phyloP scores from a whole-genome alignment of 1,140 invertebrate genomes.

The Centruroides vittatus region DNA sequence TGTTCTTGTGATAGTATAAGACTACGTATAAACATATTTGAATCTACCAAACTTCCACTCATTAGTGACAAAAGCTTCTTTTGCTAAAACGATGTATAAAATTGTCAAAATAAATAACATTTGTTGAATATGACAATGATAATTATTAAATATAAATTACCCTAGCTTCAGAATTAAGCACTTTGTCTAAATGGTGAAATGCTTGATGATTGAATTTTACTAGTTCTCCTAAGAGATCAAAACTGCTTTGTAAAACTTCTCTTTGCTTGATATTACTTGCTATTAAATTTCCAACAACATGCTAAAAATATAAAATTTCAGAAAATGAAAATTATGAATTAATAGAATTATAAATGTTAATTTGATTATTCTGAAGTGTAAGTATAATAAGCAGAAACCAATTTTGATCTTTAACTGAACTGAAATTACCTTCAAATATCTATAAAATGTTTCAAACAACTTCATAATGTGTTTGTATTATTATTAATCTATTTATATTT shows the following conservation, averaged over 20 bases:
- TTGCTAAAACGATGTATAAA: conserved; percentile 23
- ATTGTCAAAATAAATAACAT: no score
- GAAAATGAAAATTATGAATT: no score
- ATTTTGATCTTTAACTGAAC: no score
- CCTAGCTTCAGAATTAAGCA: conserved; percentile 25
- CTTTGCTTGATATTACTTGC: conserved; percentile 31
- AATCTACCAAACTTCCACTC: conserved; percentile 34
- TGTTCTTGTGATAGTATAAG: conserved; percentile 32
- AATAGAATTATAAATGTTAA: no score
- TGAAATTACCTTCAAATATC: no score
- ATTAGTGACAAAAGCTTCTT: conserved; percentile 30
- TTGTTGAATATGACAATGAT: no score
- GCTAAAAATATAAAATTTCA: conserved; percentile 21
- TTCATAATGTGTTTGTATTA: no score
- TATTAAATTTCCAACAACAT: conserved; percentile 30
- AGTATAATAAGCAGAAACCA: no score
- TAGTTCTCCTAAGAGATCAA: conserved; percentile 36
- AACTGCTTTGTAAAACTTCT: conserved; percentile 36
- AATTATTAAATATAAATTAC: conserved; percentile 16
- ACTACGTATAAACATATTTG: conserved; percentile 37
- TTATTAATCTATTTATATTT: no score
- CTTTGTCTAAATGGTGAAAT: conserved; percentile 30
- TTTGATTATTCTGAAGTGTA: no score
- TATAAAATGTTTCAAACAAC: no score
- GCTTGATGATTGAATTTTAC: conserved; percentile 35